These are phyloP conservation scores for Silurus glanis DNA, from an alignment of 2,113 vertebrate species.

Conservation along the genomic window DNA sequence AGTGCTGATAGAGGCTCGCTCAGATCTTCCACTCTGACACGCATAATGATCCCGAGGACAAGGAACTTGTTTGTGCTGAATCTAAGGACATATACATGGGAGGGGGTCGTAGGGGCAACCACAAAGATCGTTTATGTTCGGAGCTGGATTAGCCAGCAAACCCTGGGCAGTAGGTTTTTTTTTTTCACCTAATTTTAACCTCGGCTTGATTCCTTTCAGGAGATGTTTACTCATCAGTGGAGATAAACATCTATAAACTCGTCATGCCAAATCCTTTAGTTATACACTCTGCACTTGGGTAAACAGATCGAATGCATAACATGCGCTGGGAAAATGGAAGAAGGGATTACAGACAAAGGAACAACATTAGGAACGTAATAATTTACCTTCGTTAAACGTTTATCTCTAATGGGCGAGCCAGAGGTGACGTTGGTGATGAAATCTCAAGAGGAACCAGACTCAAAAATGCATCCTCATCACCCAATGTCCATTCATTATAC, in stretches of 20 bases:
- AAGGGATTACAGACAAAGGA: no score
- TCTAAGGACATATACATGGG: conserved; percentile 8
- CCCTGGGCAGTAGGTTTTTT: conserved; percentile 14
- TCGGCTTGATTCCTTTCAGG: not conserved
- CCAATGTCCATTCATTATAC: no score
- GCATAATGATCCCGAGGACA: conserved; percentile 18
- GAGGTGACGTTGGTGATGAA: no score
- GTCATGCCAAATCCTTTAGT: not conserved
- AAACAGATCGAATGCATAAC: not conserved
- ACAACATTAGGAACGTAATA: no score
- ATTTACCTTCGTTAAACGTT: no score
- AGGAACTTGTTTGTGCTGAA: conserved; percentile 29
- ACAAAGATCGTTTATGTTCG: conserved; percentile 17
- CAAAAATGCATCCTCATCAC: no score
- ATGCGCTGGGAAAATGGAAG: not conserved
- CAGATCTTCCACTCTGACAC: not conserved
- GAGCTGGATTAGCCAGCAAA: not conserved
- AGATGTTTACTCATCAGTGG: not conserved
- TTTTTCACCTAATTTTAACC: not conserved
- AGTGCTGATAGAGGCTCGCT: conserved; percentile 11
- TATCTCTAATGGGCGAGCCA: no score
- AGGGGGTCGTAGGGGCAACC: not conserved
- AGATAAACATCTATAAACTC: conserved; percentile 10
- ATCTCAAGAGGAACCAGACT: no score
- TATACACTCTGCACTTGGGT: not conserved